Evolutionary conservation across 2,797 vertebrate genomes (phyloP), one percentile per base, ranked within the genome.

Genomic region (Typhlichthys eigenmanni): DNA sequence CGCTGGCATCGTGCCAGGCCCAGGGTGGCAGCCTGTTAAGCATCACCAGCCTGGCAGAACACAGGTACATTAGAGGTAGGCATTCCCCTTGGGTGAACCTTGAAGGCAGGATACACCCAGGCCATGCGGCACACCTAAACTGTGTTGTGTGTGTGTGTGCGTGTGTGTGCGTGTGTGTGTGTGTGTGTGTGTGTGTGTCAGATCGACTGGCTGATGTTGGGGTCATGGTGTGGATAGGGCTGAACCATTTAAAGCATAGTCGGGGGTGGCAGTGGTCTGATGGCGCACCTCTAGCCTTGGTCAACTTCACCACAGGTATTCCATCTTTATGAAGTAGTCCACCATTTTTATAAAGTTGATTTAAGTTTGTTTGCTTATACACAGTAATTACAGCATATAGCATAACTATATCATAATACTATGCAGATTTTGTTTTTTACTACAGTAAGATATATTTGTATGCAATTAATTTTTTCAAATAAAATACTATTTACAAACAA

Each of bases 211-310:
- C 87, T 4, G 73, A 75, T 58, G 83, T 93, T n/a, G 85, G 89
- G 0, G 52, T 83, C 3, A 86, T 93, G 77, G 90, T 95, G 49
- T 99, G 97, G 96, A 95, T 79, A 0, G 97, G 96, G 13, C 88
- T 98, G 71, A 97, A 96, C 80, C 93, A 89, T 55, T 82, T 96
- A 72, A 93, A 93, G 78, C 86, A 92, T 38, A 72, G 85, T 0
- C 68, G 77, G 60, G 97, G 96, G 24, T 98, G 96, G 96, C 93
- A 95, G 86, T 98, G 97, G 96, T 95, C 96, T 3, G 96, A 98
- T 48, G 92, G 94, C 69, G 88, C 91, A 0, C 92, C 96, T 0
- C 83, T 98, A 0, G 75, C 55, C 8, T 85, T 98, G 76, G 88
- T 97, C 63, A 94, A 95, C 87, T 95, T 95, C 89, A 93, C 81